Conservation (phyloP, 2,113 vertebrate genomes). For the Guaruba guarouba region DNA sequence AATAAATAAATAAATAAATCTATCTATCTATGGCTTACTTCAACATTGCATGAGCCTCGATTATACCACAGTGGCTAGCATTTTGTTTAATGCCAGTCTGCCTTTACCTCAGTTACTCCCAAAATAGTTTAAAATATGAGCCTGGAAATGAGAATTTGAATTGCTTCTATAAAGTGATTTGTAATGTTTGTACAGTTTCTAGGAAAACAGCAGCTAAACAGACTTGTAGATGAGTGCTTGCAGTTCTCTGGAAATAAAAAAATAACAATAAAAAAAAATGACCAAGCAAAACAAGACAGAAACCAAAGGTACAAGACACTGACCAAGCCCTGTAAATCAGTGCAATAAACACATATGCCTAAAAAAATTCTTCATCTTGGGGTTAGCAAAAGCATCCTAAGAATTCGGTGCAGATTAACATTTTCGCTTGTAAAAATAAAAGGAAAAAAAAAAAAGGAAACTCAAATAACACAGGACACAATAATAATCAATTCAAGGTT, state of each 20-base stretch:
- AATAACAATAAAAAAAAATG: neutral
- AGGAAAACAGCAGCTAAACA: neutral
- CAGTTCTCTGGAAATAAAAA: neutral
- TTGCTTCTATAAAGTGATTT: neutral
- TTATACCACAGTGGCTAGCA: neutral
- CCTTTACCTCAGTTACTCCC: neutral
- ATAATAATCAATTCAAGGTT: neutral
- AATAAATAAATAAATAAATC: no score
- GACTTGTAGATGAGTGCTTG: neutral
- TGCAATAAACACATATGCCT: neutral
- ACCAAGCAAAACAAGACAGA: neutral
- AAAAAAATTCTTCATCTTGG: neutral
- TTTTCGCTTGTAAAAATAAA: neutral
- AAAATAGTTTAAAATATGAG: neutral
- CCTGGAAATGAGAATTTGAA: neutral
- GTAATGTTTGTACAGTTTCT: neutral
- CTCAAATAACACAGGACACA: neutral
- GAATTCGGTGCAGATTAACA: neutral
- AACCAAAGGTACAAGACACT: neutral
- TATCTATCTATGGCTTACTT: neutral
- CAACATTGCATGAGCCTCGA: neutral
- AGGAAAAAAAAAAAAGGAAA: neutral
- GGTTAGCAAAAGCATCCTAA: neutral
- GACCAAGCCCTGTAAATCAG: neutral
- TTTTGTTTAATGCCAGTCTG: neutral